Percentiles rank a stretch among this genome's conserved stretches.
Conservation (phyloP, 2,797 vertebrate genomes). For the Sus cebifrons region DNA sequence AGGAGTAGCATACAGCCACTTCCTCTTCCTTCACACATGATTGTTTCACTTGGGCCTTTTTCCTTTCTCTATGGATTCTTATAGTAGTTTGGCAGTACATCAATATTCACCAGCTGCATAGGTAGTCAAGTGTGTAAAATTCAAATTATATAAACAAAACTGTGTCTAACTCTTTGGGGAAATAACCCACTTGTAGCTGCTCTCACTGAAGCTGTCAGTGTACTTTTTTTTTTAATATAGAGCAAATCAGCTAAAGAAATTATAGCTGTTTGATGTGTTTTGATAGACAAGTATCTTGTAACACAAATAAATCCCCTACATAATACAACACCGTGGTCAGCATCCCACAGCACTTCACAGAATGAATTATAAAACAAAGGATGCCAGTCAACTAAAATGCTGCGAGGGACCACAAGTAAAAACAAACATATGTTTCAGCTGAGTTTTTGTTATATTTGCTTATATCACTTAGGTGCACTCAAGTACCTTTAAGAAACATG, state of each 20-base stretch:
- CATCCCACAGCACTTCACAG: constrained; percentile 79
- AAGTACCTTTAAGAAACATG: constrained; percentile 57
- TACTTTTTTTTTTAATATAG: constrained; percentile 82
- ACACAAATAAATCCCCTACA: constrained; percentile 87
- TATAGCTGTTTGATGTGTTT: constrained; percentile 76
- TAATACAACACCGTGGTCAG: constrained; percentile 88
- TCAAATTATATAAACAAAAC: constrained; percentile 86
- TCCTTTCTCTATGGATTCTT: constrained; percentile 32
- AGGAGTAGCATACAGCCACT: neutral
- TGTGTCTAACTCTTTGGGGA: constrained; percentile 87
- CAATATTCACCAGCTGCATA: constrained; percentile 65
- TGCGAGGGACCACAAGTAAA: constrained; percentile 59
- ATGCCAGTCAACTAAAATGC: constrained; percentile 68
- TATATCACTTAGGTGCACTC: constrained; percentile 52
- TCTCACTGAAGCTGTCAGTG: constrained; percentile 87
- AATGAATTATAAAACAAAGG: constrained; percentile 76
- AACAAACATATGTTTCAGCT: constrained; percentile 49
- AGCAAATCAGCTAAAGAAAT: constrained; percentile 88
- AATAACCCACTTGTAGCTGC: constrained; percentile 89
- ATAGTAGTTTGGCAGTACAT: constrained; percentile 47
- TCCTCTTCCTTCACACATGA: neutral
- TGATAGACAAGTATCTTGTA: constrained; percentile 87
- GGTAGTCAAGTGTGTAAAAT: constrained; percentile 83
- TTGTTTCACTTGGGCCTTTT: neutral
- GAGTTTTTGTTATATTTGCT: constrained; percentile 67